These are phyloP conservation scores for Nymphalis polychloros DNA, from an alignment of 2,888 invertebrate species.

Conservation along the genomic window DNA sequence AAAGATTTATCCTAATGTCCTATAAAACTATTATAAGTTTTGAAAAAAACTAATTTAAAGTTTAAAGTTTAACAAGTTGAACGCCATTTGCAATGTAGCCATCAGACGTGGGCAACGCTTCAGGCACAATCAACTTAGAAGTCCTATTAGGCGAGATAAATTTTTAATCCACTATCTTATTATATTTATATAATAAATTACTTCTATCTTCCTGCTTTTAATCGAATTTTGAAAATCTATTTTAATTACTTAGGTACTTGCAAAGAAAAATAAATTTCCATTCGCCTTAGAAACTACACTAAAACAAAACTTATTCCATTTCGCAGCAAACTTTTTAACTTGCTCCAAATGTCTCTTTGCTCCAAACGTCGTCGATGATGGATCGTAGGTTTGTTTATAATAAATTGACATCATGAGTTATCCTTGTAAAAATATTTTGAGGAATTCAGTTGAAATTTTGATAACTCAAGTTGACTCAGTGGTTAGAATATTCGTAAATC, in stretches of 20 bases:
- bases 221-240: no score
- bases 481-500: no score
- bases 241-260: no score
- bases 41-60: conserved; percentile 15
- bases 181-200: neutral
- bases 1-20: neutral
- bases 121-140: conserved; percentile 16
- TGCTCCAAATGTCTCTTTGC: conserved; percentile 5
- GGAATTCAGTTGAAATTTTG: neutral
- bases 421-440: neutral
- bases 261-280: neutral
- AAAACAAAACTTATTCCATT: conserved; percentile 8
- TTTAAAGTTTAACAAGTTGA: conserved; percentile 10
- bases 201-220: no score
- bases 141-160: neutral
- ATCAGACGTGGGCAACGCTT: conserved; percentile 15
- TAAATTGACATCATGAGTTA: conserved; percentile 12
- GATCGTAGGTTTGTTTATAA: conserved; percentile 6
- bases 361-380: conserved; percentile 3
- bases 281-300: neutral
- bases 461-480: no score
- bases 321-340: conserved; percentile 3
- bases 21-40: conserved; percentile 1
- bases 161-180: neutral
- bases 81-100: conserved; percentile 11